These are phyloP conservation scores for Yponomeuta cagnagella DNA, from an alignment of 2,888 invertebrate species.

Conservation along the genomic window DNA sequence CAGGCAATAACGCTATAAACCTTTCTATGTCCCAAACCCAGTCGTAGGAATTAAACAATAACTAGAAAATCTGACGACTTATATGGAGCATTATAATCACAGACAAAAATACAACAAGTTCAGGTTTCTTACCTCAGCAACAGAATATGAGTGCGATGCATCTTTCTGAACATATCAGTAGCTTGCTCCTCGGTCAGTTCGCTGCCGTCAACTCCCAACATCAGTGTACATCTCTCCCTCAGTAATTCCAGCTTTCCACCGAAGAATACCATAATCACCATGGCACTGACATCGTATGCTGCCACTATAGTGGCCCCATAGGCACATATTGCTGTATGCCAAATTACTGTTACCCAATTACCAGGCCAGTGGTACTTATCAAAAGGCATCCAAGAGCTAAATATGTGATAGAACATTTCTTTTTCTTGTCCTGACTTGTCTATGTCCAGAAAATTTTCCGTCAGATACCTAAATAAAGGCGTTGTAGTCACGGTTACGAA, in stretches of 20 bases:
- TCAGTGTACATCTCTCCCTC: slow-evolving; percentile 46
- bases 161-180: slow-evolving; percentile 31
- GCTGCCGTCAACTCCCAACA: slow-evolving; percentile 32
- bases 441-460: not conserved
- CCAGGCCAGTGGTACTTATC: slow-evolving; percentile 53
- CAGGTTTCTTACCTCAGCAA: slow-evolving; percentile 47
- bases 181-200: slow-evolving; percentile 33
- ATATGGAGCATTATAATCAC: too few relatives aligned
- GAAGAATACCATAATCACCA: slow-evolving; percentile 56
- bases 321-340: slow-evolving; percentile 41
- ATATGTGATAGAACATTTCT: slow-evolving; percentile 54
- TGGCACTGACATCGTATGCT: slow-evolving; percentile 46
- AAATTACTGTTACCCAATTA: slow-evolving; percentile 47
- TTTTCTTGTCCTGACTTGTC: slow-evolving; percentile 32
- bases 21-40: too few relatives aligned
- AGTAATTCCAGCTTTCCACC: slow-evolving; percentile 55
- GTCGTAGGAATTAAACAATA: too few relatives aligned
- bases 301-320: slow-evolving; percentile 49
- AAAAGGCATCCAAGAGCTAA: slow-evolving; percentile 60
- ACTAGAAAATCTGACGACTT: too few relatives aligned
- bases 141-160: slow-evolving; percentile 43
- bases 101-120: not conserved
- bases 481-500: slow-evolving; percentile 37
- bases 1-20: too few relatives aligned
- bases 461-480: slow-evolving; percentile 41